Conservation (phyloP, 2,113 vertebrate genomes). For the Strigops habroptila region DNA sequence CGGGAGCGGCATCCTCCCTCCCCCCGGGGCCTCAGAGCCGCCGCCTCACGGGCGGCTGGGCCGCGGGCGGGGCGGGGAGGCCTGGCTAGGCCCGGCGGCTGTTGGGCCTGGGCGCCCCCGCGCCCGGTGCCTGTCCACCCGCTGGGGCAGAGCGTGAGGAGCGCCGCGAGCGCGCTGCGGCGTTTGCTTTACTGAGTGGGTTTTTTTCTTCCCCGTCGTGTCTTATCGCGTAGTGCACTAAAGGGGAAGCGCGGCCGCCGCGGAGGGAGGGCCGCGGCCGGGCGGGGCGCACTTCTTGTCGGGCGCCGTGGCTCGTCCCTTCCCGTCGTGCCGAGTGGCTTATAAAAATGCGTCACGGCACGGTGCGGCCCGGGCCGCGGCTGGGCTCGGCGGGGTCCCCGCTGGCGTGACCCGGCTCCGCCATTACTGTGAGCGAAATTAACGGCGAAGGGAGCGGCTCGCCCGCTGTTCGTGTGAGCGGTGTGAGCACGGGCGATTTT, state of each 20-base stretch:
- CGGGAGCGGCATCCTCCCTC: neutral
- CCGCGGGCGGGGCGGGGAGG: neutral
- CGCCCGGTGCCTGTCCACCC: neutral
- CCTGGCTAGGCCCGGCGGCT: neutral
- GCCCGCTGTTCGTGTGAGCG: rapidly evolving
- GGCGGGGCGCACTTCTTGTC: conserved; percentile 23
- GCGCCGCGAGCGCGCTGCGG: too few species aligned
- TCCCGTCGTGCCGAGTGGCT: neutral
- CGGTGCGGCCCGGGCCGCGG: neutral
- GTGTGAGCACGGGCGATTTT: rapidly evolving
- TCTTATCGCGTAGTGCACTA: neutral
- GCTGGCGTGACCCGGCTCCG: too few species aligned
- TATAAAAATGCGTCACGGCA: conserved; percentile 33
- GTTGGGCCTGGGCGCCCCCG: neutral
- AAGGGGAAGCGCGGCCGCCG: neutral
- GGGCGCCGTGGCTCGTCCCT: neutral
- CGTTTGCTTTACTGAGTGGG: neutral
- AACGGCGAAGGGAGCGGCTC: rapidly evolving
- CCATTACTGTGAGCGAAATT: neutral
- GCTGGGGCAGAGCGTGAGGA: too few species aligned
- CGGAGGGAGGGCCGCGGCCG: neutral
- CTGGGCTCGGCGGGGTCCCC: neutral
- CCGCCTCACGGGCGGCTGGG: neutral
- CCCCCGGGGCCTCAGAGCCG: neutral
- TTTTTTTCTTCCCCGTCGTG: neutral